phyloP scores from a whole-genome alignment of 2,797 vertebrate species.

The Pagetopsis macropterus region DNA sequence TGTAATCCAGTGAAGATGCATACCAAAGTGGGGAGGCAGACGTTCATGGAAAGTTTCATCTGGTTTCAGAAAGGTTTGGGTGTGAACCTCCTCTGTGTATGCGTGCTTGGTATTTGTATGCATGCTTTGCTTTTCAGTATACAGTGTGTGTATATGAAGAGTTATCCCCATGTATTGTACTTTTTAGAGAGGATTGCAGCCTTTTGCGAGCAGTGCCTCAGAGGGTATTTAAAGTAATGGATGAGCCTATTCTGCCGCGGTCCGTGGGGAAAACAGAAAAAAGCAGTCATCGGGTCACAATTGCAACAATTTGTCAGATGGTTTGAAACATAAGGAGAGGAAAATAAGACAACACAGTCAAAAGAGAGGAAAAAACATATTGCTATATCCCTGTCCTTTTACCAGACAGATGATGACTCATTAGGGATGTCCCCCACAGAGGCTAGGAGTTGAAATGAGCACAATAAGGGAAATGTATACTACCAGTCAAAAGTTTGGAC shows the following conservation, averaged over 20 bases:
- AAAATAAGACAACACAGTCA: constrained; percentile 57
- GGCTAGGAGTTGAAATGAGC: constrained; percentile 42
- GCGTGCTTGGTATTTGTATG: constrained; percentile 13
- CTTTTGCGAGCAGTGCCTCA: constrained; percentile 43
- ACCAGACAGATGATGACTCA: constrained; percentile 68
- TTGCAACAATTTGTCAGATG: constrained; percentile 56
- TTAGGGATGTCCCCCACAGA: constrained; percentile 47
- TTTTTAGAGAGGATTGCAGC: constrained; percentile 29
- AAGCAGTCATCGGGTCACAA: constrained; percentile 57
- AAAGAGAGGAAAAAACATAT: constrained; percentile 47
- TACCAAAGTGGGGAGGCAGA: background rate
- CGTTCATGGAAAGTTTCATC: background rate
- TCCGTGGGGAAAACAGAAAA: constrained; percentile 53
- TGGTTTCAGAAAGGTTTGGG: background rate
- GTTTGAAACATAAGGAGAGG: constrained; percentile 54
- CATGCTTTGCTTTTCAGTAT: constrained; percentile 12
- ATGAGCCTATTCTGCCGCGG: constrained; percentile 58
- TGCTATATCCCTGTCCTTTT: constrained; percentile 40
- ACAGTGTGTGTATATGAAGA: constrained; percentile 1
- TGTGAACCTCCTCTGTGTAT: constrained; percentile 15
- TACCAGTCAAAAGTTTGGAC: too few species aligned
- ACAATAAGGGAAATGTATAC: background rate
- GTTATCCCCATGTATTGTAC: constrained; percentile 15
- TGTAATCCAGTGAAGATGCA: background rate
- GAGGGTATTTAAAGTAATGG: constrained; percentile 64